These are phyloP conservation scores for Trypoxylus dichotomus DNA, from an alignment of 1,140 invertebrate species.

Conservation along the genomic window DNA sequence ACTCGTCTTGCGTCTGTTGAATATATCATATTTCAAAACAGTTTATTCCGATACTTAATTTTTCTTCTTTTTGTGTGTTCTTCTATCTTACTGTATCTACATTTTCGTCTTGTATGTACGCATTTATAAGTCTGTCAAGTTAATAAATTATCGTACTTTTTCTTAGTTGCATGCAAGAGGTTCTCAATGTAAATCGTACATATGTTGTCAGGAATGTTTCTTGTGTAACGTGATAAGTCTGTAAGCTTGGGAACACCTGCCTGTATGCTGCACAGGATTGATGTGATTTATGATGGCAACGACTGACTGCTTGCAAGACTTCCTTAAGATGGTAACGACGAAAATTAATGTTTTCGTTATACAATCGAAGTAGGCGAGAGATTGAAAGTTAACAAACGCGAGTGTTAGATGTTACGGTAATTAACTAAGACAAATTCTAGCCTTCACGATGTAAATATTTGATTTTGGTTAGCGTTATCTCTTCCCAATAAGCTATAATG, in stretches of 20 bases:
- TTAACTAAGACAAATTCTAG: background rate
- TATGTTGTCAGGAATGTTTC: constrained; percentile 5
- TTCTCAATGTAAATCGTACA: constrained; percentile 6
- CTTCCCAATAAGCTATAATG: too few relatives aligned
- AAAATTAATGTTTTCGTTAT: constrained; percentile 13
- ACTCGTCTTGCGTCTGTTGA: background rate
- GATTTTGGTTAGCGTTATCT: background rate
- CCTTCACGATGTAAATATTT: background rate
- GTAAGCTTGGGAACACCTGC: constrained; percentile 10
- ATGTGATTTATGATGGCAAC: constrained; percentile 1
- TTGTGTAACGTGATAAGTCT: constrained; percentile 10
- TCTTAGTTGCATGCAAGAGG: background rate
- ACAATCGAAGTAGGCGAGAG: background rate
- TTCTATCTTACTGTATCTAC: background rate
- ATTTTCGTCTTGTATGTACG: background rate
- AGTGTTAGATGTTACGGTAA: background rate
- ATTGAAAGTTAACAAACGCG: constrained; percentile 4
- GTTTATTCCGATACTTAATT: background rate
- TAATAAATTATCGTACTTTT: constrained; percentile 11
- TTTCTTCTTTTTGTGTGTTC: background rate
- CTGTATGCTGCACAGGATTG: background rate
- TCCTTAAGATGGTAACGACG: background rate
- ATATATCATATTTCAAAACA: constrained; percentile 15
- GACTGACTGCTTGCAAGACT: background rate
- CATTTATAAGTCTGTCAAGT: constrained; percentile 21